Evolutionary conservation across 2,888 invertebrate species (phyloP).

Genomic region (Loripinus fragilis): DNA sequence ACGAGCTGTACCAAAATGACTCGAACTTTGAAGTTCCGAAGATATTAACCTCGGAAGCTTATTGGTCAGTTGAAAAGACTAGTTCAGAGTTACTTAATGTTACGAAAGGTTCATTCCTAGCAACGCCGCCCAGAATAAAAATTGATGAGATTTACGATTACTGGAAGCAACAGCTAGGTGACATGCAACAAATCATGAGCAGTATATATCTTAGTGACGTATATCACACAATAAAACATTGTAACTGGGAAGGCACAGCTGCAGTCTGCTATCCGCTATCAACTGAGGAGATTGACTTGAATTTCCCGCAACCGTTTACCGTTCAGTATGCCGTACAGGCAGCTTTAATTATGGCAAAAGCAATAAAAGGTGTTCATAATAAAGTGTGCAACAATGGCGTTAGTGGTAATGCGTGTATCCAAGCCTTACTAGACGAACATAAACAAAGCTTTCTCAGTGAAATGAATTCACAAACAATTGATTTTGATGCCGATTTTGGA

Average conservation of each 20-base stretch:
- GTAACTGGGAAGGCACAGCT: background rate
- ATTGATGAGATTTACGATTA: conserved; percentile 2
- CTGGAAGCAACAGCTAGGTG: background rate
- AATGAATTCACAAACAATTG: background rate
- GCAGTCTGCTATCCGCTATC: background rate
- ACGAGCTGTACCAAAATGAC: background rate
- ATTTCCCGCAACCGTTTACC: conserved; percentile 9
- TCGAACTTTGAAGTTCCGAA: background rate
- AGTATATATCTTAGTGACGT: background rate
- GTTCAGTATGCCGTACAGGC: conserved; percentile 25
- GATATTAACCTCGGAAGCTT: conserved; percentile 1
- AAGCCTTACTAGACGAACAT: background rate
- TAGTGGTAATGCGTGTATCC: background rate
- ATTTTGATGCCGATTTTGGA: conserved; percentile 12
- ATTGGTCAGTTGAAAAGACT: background rate
- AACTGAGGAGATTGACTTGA: background rate
- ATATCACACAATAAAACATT: background rate
- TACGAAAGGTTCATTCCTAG: conserved; percentile 4
- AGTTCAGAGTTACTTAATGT: background rate
- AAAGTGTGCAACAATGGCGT: background rate
- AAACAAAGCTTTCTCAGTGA: conserved; percentile 13
- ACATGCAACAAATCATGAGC: background rate
- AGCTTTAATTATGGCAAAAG: background rate
- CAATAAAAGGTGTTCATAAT: conserved; percentile 3
- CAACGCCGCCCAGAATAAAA: background rate